Conservation (phyloP, 2,797 vertebrate species). For the Decapterus maruadsi region DNA sequence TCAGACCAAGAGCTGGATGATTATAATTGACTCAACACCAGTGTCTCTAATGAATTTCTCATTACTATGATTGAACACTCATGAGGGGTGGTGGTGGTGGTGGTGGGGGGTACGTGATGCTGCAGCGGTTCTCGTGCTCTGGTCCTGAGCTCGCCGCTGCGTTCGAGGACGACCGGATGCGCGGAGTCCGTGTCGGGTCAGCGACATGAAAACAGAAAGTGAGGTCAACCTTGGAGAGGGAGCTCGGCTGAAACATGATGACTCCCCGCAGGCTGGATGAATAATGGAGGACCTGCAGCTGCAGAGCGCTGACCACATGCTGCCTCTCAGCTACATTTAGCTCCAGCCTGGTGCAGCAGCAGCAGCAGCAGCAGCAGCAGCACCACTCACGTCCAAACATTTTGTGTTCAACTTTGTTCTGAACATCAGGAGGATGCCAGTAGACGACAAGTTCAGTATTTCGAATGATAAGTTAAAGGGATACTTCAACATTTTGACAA, state of each 20-base stretch:
- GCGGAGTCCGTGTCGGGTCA: background rate
- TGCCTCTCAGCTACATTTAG: slow-evolving; percentile 24
- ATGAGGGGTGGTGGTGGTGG: no score
- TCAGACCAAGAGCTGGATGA: background rate
- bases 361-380: background rate
- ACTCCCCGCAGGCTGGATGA: slow-evolving; percentile 54
- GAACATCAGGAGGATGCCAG: background rate
- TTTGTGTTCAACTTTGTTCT: background rate
- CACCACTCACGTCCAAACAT: background rate
- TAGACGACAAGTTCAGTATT: background rate
- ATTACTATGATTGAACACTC: background rate
- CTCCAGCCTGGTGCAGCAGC: background rate
- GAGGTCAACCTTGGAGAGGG: background rate
- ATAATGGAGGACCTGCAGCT: slow-evolving; percentile 66
- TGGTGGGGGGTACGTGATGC: background rate
- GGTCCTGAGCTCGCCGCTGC: background rate
- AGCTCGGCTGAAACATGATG: slow-evolving; percentile 43
- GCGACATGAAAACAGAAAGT: background rate
- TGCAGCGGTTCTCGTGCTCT: background rate
- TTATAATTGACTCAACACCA: background rate
- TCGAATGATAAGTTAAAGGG: no score
- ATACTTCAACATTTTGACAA: no score
- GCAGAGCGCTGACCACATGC: slow-evolving; percentile 1
- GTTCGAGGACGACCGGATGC: slow-evolving; percentile 20
- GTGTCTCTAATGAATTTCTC: background rate